Base-by-base conservation (phyloP, 2,888 invertebrate genomes). In the Drosophila leonis region DNA sequence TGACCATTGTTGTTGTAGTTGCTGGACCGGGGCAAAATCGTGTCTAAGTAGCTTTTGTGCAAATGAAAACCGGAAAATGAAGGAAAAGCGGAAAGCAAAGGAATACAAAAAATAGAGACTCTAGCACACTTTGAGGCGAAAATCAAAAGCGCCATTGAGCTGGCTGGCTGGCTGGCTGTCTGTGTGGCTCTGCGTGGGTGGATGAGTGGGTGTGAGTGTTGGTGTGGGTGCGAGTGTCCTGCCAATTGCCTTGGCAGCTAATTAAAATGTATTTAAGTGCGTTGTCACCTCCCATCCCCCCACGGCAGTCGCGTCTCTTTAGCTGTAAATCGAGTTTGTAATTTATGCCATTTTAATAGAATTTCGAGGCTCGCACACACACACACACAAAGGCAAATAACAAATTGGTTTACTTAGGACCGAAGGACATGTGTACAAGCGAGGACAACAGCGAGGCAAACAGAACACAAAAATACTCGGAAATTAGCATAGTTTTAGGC, bases 21-120 rank as follows among this genome's bases (percentile, higher is more conserved):
- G 52, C 37, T 35, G 54, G 60, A 18, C 61, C 48, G 41, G 48
- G 55, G 46, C 59, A 65, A 76, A 83, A 75, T 76, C 87, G 87
- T 84, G 87, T 77, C 82, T 87, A 85, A 85, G 84, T 88, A 85
- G 88, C 85, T 84, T 82, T 85, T 87, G 82, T 84, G 76, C 70
- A 80, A 87, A 85, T 75, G 84, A 84, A 81, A 85, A 74, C 72
- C 74, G 66, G 67, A 68, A 75, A 75, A 72, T 63, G 60, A 78
- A 67, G 73, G 63, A 46, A 60, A 60, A 65, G 65, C 60, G 41
- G 62, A 56, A 57, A 56, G 42, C 29, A 49, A 29, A 72, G 63
- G 57, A 37, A 41, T 56, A 68, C 64, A 10, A 41, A 51, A 51
- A 13, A 33, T 10, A 4, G 29, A 51, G 52, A 73, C 65, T 83